Conservation (phyloP, 2,888 invertebrate species). For the Teleiodes luculella region DNA sequence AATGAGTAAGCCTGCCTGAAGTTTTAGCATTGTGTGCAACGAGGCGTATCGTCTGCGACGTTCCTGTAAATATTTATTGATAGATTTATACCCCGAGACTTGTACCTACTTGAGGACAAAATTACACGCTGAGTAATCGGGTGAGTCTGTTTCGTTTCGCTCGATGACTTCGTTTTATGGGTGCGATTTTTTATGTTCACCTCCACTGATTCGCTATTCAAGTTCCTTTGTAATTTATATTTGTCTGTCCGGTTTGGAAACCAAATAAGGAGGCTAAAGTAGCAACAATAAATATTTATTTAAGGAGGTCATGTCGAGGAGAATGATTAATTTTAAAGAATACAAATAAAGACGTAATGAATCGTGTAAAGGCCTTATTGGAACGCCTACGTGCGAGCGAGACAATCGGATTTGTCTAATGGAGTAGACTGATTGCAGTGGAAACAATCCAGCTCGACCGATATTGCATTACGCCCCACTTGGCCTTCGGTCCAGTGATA, state of each 20-base stretch:
- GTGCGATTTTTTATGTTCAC: conserved; percentile 48
- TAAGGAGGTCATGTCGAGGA: conserved; percentile 24
- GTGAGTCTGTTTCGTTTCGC: conserved; percentile 60
- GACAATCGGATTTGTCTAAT: conserved; percentile 46
- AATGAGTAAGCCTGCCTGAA: conserved; percentile 53
- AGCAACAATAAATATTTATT: conserved; percentile 23
- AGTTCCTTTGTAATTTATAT: conserved; percentile 27
- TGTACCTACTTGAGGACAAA: conserved; percentile 51
- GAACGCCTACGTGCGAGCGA: conserved; percentile 35
- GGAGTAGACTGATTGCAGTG: conserved; percentile 44
- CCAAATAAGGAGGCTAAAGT: conserved; percentile 6
- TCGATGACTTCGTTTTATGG: conserved; percentile 60
- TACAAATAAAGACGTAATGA: conserved; percentile 28
- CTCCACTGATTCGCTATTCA: conserved; percentile 45
- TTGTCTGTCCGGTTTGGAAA: conserved; percentile 19
- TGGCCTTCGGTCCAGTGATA: conserved; percentile 55
- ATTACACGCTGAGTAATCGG: conserved; percentile 71
- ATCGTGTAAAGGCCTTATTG: conserved; percentile 28
- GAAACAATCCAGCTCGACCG: conserved; percentile 44
- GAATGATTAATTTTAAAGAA: conserved; percentile 26
- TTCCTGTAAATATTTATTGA: conserved; percentile 68
- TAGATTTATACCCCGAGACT: conserved; percentile 60
- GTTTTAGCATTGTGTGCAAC: conserved; percentile 64
- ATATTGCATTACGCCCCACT: conserved; percentile 48
- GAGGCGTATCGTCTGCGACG: conserved; percentile 61